Percentiles rank a stretch among this genome's conserved stretches.
These are phyloP conservation scores for Ernsta delagoae DNA, from an alignment of 2,888 invertebrate species.

Conservation along the genomic window DNA sequence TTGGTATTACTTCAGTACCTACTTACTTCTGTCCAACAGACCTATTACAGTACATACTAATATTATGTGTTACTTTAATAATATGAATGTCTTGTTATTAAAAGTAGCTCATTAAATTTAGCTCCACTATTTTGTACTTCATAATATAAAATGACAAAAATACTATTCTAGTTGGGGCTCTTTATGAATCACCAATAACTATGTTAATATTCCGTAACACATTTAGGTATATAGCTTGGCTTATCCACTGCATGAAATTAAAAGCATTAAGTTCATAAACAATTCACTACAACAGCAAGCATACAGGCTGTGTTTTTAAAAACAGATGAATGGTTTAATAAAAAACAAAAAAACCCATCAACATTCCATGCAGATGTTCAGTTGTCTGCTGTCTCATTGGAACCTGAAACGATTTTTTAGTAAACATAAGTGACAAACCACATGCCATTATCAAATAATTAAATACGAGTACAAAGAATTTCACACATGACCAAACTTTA, in stretches of 20 bases:
- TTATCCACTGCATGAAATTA: neutral
- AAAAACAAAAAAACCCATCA: neutral
- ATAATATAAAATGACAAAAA: neutral
- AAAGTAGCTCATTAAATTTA: neutral
- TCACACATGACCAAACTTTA: neutral
- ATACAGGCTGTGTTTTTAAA: neutral
- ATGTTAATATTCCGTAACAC: neutral
- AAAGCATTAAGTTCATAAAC: neutral
- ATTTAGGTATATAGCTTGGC: neutral
- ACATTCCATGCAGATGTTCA: conserved; percentile 7
- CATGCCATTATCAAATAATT: neutral
- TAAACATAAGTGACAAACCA: conserved; percentile 35
- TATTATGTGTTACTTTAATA: neutral
- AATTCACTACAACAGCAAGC: neutral
- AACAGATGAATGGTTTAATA: neutral
- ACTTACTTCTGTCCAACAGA: no score
- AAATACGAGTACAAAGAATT: neutral
- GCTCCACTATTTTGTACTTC: neutral
- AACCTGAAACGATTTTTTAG: conserved; percentile 35
- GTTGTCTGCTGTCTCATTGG: conserved; percentile 21
- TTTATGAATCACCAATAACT: neutral
- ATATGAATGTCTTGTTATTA: neutral
- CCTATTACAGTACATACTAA: no score
- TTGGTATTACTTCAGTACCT: no score
- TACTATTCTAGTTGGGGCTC: conserved; percentile 3